Percentiles rank a stretch among this genome's conserved stretches.
Conservation (phyloP, 1,140 invertebrate genomes). For the Drosophila sechellia region DNA sequence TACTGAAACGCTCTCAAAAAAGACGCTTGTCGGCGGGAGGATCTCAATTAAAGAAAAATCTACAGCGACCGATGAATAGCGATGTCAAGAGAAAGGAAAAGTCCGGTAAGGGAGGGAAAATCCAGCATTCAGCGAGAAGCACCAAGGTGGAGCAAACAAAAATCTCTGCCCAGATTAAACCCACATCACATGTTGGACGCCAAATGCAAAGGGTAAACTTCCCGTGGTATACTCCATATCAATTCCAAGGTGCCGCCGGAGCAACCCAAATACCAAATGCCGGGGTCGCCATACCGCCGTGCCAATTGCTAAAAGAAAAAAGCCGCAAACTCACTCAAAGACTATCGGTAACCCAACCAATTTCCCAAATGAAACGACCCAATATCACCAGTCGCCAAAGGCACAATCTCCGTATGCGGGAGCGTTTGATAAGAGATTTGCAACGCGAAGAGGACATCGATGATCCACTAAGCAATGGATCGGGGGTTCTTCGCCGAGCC, state of each 20-base stretch:
- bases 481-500: background rate
- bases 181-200: background rate
- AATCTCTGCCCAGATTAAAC: background rate
- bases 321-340: background rate
- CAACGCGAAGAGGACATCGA: constrained; percentile 53
- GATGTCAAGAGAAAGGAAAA: background rate
- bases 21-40: background rate
- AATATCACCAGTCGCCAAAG: background rate
- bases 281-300: background rate
- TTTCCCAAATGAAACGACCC: background rate
- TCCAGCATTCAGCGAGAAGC: background rate
- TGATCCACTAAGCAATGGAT: constrained; percentile 32
- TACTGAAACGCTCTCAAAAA: background rate
- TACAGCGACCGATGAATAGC: no score
- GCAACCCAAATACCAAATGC: constrained; percentile 3
- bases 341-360: background rate
- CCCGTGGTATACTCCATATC: constrained; percentile 32
- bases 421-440: constrained; percentile 20
- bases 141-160: background rate
- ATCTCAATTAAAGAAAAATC: background rate
- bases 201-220: constrained; percentile 3
- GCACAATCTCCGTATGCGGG: constrained; percentile 7
- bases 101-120: background rate
- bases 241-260: constrained; percentile 32
- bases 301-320: background rate